Evolutionary conservation across 2,888 invertebrate species (phyloP).

Genomic region (Sarcophaga carnaria): DNA sequence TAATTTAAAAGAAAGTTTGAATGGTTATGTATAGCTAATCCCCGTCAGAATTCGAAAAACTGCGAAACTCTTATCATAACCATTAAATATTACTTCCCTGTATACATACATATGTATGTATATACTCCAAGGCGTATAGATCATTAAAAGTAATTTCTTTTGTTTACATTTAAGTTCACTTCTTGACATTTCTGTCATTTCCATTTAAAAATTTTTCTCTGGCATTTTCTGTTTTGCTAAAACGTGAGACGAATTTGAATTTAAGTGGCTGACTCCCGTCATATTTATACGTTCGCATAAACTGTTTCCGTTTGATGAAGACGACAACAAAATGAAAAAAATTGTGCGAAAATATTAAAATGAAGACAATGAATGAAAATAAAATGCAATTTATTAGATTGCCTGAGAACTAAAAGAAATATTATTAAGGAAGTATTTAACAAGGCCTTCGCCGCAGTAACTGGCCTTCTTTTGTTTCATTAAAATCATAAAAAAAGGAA

Average conservation of each 20-base stretch:
- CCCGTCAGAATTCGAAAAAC: no score
- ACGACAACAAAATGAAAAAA: background rate
- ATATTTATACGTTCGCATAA: constrained; percentile 30
- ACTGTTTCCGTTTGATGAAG: constrained; percentile 7
- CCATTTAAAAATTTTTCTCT: background rate
- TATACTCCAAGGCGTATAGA: no score
- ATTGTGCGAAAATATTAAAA: background rate
- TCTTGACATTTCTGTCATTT: background rate
- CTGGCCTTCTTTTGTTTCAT: constrained; percentile 23
- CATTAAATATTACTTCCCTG: no score
- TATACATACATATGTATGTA: no score
- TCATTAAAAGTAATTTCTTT: background rate
- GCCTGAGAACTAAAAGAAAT: constrained; percentile 22
- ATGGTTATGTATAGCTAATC: no score
- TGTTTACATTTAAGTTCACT: background rate
- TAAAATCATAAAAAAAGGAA: background rate
- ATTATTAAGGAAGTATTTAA: constrained; percentile 41
- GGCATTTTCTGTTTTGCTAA: background rate
- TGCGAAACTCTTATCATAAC: no score
- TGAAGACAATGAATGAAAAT: background rate
- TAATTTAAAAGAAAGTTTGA: no score
- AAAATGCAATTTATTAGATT: constrained; percentile 40
- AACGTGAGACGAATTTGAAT: constrained; percentile 51
- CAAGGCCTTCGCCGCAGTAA: background rate
- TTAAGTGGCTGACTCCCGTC: background rate